Evolutionary conservation across 1,140 invertebrate species (phyloP), one percentile per base, ranked within the genome.

Genomic region (Brachionus sp.): DNA sequence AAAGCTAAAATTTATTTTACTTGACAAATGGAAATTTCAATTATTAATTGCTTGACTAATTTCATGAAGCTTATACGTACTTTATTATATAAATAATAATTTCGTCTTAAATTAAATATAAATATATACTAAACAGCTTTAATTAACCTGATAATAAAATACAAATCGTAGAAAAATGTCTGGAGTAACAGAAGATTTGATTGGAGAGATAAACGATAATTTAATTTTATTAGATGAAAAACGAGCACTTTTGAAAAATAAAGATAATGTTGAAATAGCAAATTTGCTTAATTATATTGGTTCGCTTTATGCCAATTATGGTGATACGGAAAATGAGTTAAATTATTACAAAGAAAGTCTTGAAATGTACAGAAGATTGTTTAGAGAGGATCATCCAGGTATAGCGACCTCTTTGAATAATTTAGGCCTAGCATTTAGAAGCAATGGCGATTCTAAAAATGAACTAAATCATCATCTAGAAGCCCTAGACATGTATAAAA

Each of bases 331-430:
- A 5, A 75, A 44, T 19, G 70, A 75, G 44, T 46, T 75, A 29
- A 46, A 75, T 6, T 46, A 75, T 75, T 75, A 75, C n/a, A 75
- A 75, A 75, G 70, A 75, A 12, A 75, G 70, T 6, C 25, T 75
- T 9, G 70, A 75, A 0, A 75, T 75, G 70, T 75, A 75, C 9
- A 75, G 25, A 46, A 75, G 70, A 37, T 7, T 75, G 16, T 75
- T 44, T 46, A 35, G 23, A 1, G 70, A 25, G 12, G 77, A 80
- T 25, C 77, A 80, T 80, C 1, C 44, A 7, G 57, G 77, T 5
- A 57, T 80, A 16, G 77, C 77, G 5, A 80, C 50, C 7, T 62
- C 77, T 16, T 80, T 62, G 13, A 80, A 80, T 23, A 80, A 80
- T 57, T 42, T 80, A 42, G 77, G 46, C 10, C 39, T 80, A 5